These are phyloP conservation scores for Stegastes partitus DNA, from an alignment of 2,113 vertebrate species.

Conservation along the genomic window DNA sequence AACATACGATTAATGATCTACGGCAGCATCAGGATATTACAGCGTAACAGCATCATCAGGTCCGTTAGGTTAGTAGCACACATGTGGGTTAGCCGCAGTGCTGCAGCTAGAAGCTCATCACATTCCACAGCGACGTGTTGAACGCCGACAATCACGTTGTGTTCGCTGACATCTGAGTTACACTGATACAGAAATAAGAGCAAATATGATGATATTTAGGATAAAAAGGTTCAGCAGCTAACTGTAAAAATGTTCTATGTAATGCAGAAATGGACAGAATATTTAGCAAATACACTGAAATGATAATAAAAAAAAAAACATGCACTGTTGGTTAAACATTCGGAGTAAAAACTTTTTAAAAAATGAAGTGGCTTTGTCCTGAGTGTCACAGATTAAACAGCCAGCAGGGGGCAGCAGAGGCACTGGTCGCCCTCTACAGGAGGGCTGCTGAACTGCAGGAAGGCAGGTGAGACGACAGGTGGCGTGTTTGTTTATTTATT, in stretches of 20 bases:
- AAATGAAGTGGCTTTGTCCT: neutral
- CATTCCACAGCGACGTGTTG: neutral
- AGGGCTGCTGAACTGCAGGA: neutral
- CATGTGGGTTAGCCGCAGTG: constrained; percentile 3
- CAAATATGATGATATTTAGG: neutral
- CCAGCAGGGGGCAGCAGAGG: neutral
- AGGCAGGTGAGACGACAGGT: no score
- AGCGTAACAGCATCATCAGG: neutral
- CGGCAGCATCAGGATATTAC: neutral
- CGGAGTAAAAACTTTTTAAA: neutral
- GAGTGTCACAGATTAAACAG: neutral
- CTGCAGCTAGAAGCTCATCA: neutral
- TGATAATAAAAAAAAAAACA: neutral
- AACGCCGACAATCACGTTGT: neutral
- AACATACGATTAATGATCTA: neutral
- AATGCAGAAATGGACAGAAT: neutral
- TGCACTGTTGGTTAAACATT: neutral
- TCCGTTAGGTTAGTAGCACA: constrained; percentile 23
- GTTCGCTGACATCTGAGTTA: neutral
- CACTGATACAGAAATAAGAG: neutral
- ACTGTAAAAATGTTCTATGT: neutral
- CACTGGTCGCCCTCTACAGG: constrained; percentile 1
- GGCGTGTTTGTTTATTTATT: no score
- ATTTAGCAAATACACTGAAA: neutral
- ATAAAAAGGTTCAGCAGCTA: neutral